Conservation (phyloP, 2,113 vertebrate genomes). For the Seriola quinqueradiata region DNA sequence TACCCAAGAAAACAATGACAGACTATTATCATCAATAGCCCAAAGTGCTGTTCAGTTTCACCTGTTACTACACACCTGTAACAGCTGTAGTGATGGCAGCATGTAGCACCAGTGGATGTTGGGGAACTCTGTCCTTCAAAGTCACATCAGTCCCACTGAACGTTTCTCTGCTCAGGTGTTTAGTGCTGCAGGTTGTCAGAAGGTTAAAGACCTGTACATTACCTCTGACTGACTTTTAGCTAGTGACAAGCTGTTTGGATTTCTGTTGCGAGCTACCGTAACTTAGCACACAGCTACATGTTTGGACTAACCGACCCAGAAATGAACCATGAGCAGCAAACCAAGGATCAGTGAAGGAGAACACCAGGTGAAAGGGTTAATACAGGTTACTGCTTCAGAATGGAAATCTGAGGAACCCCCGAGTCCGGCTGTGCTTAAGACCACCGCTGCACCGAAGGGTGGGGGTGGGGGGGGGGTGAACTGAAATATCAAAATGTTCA, state of each 20-base stretch:
- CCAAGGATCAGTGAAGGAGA: background rate
- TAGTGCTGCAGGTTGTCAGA: slow-evolving; percentile 5
- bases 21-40: slow-evolving; percentile 13
- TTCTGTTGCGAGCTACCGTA: slow-evolving; percentile 35
- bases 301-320: background rate
- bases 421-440: slow-evolving; percentile 42
- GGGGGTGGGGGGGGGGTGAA: background rate
- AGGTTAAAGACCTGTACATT: no score
- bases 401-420: slow-evolving; percentile 50
- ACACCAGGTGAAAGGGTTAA: background rate
- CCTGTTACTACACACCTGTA: slow-evolving; percentile 27
- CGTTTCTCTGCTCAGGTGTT: background rate
- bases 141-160: slow-evolving; percentile 6
- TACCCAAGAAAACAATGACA: slow-evolving; percentile 6
- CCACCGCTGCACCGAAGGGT: background rate
- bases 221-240: background rate
- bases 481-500: background rate
- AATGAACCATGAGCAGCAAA: background rate
- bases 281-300: slow-evolving; percentile 26
- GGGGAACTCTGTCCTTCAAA: background rate
- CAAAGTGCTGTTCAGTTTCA: slow-evolving; percentile 32
- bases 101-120: slow-evolving; percentile 51
- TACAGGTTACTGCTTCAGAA: slow-evolving; percentile 53
- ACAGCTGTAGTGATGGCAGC: slow-evolving; percentile 42
- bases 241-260: slow-evolving; percentile 24